A percentile compares a stretch with the other conserved stretches of the same genome.
These are phyloP conservation scores for Tapirus indicus DNA, from an alignment of 2,797 vertebrate species.

Conservation along the genomic window DNA sequence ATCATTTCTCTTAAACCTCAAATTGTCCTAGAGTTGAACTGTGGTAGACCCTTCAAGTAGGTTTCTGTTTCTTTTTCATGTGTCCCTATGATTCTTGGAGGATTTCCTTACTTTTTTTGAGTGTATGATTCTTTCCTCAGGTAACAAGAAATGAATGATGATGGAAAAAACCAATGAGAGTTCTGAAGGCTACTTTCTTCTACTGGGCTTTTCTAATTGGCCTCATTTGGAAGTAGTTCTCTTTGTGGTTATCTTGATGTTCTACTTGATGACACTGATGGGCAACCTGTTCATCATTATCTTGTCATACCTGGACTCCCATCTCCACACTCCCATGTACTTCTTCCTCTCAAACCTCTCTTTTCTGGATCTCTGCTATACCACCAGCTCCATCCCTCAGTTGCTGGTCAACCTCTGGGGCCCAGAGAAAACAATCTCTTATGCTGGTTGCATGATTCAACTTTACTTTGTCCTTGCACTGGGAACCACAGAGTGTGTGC, in stretches of 20 bases:
- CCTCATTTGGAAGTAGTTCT: too few relatives aligned
- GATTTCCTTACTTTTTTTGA: not conserved
- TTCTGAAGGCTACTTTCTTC: conserved; percentile 40
- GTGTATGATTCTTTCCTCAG: not conserved
- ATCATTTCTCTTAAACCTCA: not conserved
- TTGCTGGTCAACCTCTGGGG: conserved; percentile 65
- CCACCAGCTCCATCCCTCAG: conserved; percentile 69
- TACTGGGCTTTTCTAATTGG: conserved; percentile 57
- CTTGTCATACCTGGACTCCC: not conserved
- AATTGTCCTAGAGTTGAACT: not conserved
- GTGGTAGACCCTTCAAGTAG: not conserved
- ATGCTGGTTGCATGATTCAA: conserved; percentile 69
- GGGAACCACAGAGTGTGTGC: conserved; percentile 68
- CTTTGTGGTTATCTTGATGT: too few relatives aligned
- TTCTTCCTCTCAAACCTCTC: conserved; percentile 61
- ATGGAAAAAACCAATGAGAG: conserved; percentile 28
- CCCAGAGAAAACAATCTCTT: conserved; percentile 67
- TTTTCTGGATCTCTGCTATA: conserved; percentile 66
- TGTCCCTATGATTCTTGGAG: not conserved
- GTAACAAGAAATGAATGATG: not conserved
- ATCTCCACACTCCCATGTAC: conserved; percentile 71
- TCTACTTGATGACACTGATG: not conserved
- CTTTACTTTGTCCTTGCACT: conserved; percentile 78
- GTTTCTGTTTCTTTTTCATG: not conserved
- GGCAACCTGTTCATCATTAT: conserved; percentile 69